Conservation (phyloP, 2,797 vertebrate species). For the Meriones psammophilus region DNA sequence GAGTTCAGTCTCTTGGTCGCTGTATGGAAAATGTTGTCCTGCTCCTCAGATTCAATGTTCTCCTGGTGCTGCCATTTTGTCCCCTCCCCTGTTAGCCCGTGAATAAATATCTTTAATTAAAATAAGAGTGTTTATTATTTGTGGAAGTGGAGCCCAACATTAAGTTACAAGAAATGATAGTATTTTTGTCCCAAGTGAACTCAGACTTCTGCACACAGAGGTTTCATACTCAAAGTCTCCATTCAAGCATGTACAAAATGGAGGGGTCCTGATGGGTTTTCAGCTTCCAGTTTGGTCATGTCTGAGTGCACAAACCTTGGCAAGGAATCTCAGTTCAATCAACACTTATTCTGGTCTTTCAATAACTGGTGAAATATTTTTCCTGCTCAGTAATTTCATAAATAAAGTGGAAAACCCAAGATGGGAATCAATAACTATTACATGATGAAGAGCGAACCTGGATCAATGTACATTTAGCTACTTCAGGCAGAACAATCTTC, state of each 20-base stretch:
- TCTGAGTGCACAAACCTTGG: no score
- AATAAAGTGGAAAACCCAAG: not conserved
- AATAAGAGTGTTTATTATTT: not conserved
- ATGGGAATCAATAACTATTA: not conserved
- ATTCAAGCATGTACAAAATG: accelerated
- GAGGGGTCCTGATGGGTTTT: accelerated
- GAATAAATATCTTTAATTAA: no score
- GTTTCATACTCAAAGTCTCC: accelerated
- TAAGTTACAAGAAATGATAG: no score
- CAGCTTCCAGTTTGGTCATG: not conserved
- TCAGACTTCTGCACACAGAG: not conserved
- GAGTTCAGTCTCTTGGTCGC: no score
- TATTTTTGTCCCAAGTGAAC: not conserved
- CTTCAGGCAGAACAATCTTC: not conserved
- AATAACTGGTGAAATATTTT: not conserved
- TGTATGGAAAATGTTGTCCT: no score
- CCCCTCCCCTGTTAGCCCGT: no score
- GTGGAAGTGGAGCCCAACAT: accelerated
- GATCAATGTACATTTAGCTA: not conserved
- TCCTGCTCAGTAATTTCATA: not conserved
- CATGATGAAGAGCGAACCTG: not conserved
- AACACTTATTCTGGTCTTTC: not conserved
- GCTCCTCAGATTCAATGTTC: no score
- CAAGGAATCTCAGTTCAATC: not conserved
- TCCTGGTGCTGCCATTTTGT: no score